These are phyloP conservation scores for Xyrichtys novacula DNA, from an alignment of 2,797 vertebrate species.

Conservation along the genomic window DNA sequence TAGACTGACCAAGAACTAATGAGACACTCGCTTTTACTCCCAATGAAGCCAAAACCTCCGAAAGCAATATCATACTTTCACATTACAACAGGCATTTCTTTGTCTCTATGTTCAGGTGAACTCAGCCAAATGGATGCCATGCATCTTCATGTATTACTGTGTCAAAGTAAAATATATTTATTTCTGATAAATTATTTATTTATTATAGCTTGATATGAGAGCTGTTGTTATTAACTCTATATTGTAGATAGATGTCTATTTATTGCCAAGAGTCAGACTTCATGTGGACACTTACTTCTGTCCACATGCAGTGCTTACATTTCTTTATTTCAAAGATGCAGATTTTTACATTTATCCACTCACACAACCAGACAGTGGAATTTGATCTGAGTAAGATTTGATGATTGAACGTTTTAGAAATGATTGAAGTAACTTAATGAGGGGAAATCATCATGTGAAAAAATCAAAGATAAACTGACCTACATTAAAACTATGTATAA, in stretches of 20 bases:
- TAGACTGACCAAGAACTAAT: constrained; percentile 19
- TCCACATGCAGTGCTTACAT: constrained; percentile 2
- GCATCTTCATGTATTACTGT: constrained; percentile 87
- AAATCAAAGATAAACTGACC: constrained; percentile 10
- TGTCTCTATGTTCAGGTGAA: constrained; percentile 77
- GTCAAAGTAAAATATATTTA: constrained; percentile 86
- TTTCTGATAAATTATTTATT: constrained; percentile 90
- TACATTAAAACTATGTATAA: constrained; percentile 30
- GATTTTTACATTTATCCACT: constrained; percentile 34
- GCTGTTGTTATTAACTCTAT: constrained; percentile 77
- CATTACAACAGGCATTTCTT: constrained; percentile 56
- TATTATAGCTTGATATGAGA: constrained; percentile 84
- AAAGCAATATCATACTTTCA: constrained; percentile 12
- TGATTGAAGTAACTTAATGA: not conserved
- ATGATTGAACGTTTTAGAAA: not conserved
- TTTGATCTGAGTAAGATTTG: not conserved
- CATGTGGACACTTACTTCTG: constrained; percentile 52
- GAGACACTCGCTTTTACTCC: constrained; percentile 28
- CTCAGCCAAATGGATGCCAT: constrained; percentile 85
- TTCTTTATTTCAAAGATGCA: constrained; percentile 29
- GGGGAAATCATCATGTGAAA: not conserved
- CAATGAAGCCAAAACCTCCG: constrained; percentile 23
- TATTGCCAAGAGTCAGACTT: constrained; percentile 78
- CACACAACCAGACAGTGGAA: not conserved
- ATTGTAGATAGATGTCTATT: constrained; percentile 81